Base-by-base conservation (phyloP, 2,888 invertebrate species). In the Eudemis profundana region DNA sequence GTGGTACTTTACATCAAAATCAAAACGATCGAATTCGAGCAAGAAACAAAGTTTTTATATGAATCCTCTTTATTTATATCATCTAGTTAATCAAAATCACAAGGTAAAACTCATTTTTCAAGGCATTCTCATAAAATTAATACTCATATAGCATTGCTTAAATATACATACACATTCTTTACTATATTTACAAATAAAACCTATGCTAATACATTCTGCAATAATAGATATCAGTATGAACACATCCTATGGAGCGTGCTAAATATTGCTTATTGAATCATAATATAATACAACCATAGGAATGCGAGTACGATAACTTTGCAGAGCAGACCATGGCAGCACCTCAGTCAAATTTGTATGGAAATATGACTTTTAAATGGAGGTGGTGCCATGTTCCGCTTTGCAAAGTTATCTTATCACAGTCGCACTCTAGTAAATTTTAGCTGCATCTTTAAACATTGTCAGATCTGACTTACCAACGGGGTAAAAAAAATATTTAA, bases 81-180 rank as follows among this genome's bases (percentile, higher is more conserved):
- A 70, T 66, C 71, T 73, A 83, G 82, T 82, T 77, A 75, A 74
- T 79, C 76, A 74, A 84, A 77, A 78, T 84, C 83, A 82, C 78
- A 84, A 81, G n/a, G 81, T 78, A 83, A 78, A 77, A 77, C 73
- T 74, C 80, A 85, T 83, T 80, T 83, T 84, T 82, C 78, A 83
- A 81, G 77, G 78, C 82, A 80, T 78, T 75, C 77, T 81, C 83
- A 79, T 78, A 68, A 69, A 65, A 33, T 60, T 69, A 70, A 69
- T 68, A 62, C 76, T 71, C 73, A 75, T 74, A 56, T 56, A 56
- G 23, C 70, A 76, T 77, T 76, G 68, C 70, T 72, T 73, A 79
- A 72, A 74, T 76, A 71, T 81, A 79, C 74, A 79, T 71, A 77
- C 69, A 71, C 62, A 64, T 68, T 74, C 72, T 73, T 70, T 75